Conservation (phyloP, 2,888 invertebrate species). For the Polydesmus complanatus region DNA sequence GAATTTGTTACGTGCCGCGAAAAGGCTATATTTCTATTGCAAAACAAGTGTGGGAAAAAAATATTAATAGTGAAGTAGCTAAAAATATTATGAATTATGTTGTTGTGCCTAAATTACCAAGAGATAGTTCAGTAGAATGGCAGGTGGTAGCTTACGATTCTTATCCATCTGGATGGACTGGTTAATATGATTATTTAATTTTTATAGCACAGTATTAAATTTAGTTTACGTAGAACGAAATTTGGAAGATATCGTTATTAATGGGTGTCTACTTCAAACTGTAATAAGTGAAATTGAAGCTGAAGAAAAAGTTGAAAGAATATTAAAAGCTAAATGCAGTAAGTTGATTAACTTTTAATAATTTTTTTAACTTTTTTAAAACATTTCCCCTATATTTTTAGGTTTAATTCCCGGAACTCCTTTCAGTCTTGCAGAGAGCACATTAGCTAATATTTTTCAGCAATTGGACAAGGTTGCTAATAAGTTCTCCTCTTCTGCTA, state of each 20-base stretch:
- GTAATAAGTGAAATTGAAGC: background rate
- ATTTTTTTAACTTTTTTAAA: background rate
- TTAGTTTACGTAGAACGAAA: background rate
- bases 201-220: too few species aligned
- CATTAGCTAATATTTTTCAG: background rate
- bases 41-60: slow-evolving; percentile 58
- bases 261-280: background rate
- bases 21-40: slow-evolving; percentile 55
- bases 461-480: background rate
- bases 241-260: background rate
- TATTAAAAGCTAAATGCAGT: background rate
- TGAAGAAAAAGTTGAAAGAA: background rate
- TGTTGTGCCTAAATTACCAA: slow-evolving; percentile 65
- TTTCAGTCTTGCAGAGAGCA: background rate
- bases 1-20: slow-evolving; percentile 73
- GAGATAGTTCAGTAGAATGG: slow-evolving; percentile 74
- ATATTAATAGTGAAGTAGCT: slow-evolving; percentile 50
- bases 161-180: too few species aligned
- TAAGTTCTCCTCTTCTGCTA: background rate
- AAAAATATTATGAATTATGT: slow-evolving; percentile 69
- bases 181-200: too few species aligned
- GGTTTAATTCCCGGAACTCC: background rate
- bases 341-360: background rate
- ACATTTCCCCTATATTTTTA: background rate
- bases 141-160: slow-evolving; percentile 63